A percentile compares a stretch with the other conserved stretches of the same genome.
Evolutionary conservation across 2,888 invertebrate species (phyloP).

Genomic region (Eretmocerus hayati): DNA sequence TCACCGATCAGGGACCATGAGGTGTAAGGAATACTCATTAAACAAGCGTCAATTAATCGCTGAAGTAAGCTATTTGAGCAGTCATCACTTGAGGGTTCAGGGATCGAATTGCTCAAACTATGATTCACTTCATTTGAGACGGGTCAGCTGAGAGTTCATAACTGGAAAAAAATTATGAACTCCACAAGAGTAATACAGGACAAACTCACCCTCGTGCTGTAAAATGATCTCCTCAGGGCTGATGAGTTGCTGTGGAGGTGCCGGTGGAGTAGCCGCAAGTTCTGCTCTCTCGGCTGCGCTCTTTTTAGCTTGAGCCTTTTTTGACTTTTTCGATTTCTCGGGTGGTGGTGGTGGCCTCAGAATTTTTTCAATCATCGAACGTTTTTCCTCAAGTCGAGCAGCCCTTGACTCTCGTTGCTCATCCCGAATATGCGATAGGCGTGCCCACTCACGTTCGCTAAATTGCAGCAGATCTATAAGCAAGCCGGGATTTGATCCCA

Average conservation of each 20-base stretch:
- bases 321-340: not conserved
- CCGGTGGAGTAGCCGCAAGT: constrained; percentile 44
- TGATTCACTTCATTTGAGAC: too few relatives aligned
- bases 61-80: too few relatives aligned
- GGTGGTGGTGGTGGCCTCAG: constrained; percentile 40
- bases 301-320: constrained; percentile 22
- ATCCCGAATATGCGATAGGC: constrained; percentile 44
- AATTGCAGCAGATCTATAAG: constrained; percentile 30
- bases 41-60: too few relatives aligned
- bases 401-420: constrained; percentile 47
- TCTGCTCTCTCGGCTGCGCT: constrained; percentile 32
- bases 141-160: too few relatives aligned
- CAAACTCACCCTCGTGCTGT: constrained; percentile 32
- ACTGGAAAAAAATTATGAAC: too few relatives aligned
- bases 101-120: too few relatives aligned
- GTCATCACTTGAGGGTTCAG: too few relatives aligned
- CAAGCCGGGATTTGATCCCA: too few relatives aligned
- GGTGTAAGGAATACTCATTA: too few relatives aligned
- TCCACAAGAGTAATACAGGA: too few relatives aligned
- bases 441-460: constrained; percentile 47
- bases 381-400: constrained; percentile 47
- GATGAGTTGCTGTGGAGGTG: constrained; percentile 44
- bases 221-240: constrained; percentile 35
- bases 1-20: too few relatives aligned
- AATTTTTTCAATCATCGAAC: constrained; percentile 44